Evolutionary conservation across 2,113 vertebrate genomes (phyloP).

Genomic region (Cygnus buccinator): DNA sequence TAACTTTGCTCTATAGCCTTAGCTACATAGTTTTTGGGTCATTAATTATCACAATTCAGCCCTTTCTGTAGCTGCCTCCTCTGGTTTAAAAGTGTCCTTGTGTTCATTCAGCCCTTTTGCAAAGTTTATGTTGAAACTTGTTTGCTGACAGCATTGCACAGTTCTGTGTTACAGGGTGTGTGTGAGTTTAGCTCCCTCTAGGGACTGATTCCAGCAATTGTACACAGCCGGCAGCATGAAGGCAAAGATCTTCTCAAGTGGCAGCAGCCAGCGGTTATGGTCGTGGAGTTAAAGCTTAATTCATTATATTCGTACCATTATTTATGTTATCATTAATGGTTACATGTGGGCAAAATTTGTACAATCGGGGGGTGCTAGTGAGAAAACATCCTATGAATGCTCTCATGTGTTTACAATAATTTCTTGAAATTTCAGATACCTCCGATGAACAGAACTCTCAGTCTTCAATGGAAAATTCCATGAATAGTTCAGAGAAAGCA

Average conservation of each 20-base stretch:
- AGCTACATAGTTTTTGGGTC: not conserved
- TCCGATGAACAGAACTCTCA: slow-evolving; percentile 84
- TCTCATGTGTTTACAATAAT: not conserved
- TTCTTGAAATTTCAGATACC: slow-evolving; percentile 67
- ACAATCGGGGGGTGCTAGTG: not conserved
- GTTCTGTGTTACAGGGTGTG: not conserved
- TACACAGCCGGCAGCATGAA: not conserved
- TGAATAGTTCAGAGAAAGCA: slow-evolving; percentile 87
- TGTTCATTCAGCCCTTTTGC: not conserved
- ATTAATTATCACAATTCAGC: not conserved
- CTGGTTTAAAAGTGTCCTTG: not conserved
- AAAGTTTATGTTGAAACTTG: not conserved
- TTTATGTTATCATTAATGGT: not conserved
- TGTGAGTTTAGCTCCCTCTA: slow-evolving; percentile 58
- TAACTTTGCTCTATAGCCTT: not conserved
- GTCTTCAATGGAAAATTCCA: slow-evolving; percentile 85
- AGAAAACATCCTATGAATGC: not conserved
- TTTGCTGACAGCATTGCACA: fast-evolving
- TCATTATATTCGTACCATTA: fast-evolving
- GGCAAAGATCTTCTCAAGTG: not conserved
- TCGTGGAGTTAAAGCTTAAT: not conserved
- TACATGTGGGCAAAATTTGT: not conserved
- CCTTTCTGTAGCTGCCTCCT: not conserved
- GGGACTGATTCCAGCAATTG: not conserved
- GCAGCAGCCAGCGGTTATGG: not conserved